A percentile compares a stretch with the other conserved stretches of the same genome.
Conservation (phyloP, 2,113 vertebrate genomes). For the Copsychus sechellarum region DNA sequence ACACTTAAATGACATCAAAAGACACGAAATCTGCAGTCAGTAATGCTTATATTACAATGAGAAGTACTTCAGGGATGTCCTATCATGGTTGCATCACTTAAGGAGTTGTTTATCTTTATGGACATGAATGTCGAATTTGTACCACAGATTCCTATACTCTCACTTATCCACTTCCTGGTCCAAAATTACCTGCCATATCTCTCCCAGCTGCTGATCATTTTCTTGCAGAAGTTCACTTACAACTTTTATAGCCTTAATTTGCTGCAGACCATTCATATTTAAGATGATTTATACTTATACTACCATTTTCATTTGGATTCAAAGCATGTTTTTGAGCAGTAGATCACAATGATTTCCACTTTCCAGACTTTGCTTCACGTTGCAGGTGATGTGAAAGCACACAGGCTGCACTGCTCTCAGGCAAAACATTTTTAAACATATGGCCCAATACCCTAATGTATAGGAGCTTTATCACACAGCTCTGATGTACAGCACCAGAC, state of each 20-base stretch:
- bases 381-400: background rate
- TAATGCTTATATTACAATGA: background rate
- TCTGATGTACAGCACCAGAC: background rate
- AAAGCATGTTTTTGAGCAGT: background rate
- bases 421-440: background rate
- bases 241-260: background rate
- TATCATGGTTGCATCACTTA: background rate
- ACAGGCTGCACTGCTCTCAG: background rate
- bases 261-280: background rate
- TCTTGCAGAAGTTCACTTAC: background rate
- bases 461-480: background rate
- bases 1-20: background rate
- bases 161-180: background rate
- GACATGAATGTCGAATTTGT: background rate
- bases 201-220: background rate
- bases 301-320: background rate
- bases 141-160: background rate
- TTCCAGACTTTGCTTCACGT: background rate
- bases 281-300: background rate
- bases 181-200: background rate
- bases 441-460: background rate
- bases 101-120: background rate
- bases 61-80: background rate
- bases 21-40: background rate
- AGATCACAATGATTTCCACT: background rate